Base-by-base conservation (phyloP, 1,140 invertebrate species). In the Melitaea cinxia region DNA sequence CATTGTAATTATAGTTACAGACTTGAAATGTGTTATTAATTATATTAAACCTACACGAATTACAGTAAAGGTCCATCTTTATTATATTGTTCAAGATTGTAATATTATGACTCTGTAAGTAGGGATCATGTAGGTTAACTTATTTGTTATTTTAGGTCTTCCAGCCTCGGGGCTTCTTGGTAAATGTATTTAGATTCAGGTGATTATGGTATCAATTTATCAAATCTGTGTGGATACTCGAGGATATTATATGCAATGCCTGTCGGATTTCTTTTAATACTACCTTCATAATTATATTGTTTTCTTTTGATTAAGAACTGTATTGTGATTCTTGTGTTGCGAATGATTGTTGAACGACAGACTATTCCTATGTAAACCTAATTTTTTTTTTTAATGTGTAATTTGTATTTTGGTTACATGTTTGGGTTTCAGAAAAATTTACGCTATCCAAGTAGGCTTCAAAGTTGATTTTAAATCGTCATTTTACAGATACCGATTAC, bases 141-240 rank as follows among this genome's bases (percentile, higher is more conserved):
- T 9, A 39, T 39, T 39, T 39, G 35, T 39, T 39, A 39, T 39
- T 39, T 39, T 39, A 15, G 35, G 30, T 33, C 35, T 39, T 39
- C 35, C n/a, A 15, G 35, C 35, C 35, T 39, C 14, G 35, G 12
- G 30, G 30, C 30, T 26, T 26, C 30, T 33, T 33, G 9, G 30
- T 1, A 33, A 6, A 33, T 33, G 30, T 33, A 33, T 33, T 33
- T 33, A 33, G 12, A 33, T 10, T 9, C 12, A 33, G 9, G 30
- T 33, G 30, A 33, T 33, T 33, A 33, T 33, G 30, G 12, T 33
- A 33, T 33, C 30, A 7, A 9, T 33, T 33, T 33, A 33, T 33
- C 30, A 33, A 33, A 33, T 33, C 30, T 33, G 7, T 33, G 30
- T 33, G 7, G 30, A 33, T 33, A 33, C 12, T 33, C 30, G 30